Evolutionary conservation across 2,888 invertebrate genomes (phyloP).

Genomic region (Gymnosoma rotundatum): DNA sequence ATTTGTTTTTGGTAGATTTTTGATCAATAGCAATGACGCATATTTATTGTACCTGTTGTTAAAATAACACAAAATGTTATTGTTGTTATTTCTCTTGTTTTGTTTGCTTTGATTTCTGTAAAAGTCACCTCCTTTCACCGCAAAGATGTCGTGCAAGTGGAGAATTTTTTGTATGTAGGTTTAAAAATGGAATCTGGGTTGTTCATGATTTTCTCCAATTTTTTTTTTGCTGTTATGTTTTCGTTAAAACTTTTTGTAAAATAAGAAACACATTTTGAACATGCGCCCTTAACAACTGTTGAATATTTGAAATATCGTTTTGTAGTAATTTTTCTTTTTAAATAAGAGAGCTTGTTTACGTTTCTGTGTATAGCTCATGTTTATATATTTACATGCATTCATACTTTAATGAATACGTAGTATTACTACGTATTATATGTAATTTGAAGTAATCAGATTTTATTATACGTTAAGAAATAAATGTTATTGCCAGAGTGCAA

Average conservation of each 20-base stretch:
- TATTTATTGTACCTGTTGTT: too few species aligned
- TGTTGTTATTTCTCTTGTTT: background rate
- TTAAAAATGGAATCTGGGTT: constrained; percentile 73
- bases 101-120: background rate
- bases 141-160: background rate
- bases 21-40: too few species aligned
- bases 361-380: background rate
- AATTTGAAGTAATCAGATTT: background rate
- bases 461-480: background rate
- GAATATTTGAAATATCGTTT: constrained; percentile 40
- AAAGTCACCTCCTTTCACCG: background rate
- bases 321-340: background rate
- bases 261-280: constrained; percentile 36
- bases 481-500: constrained; percentile 50
- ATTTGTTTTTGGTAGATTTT: too few species aligned
- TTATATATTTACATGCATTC: too few species aligned
- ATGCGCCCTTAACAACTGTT: constrained; percentile 66
- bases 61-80: too few species aligned
- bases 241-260: constrained; percentile 13
- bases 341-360: constrained; percentile 29
- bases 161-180: constrained; percentile 9
- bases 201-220: constrained; percentile 38
- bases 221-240: background rate
- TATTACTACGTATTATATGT: too few species aligned
- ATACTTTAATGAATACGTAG: too few species aligned